Conservation (phyloP, 2,888 invertebrate genomes). For the Melieria picta region DNA sequence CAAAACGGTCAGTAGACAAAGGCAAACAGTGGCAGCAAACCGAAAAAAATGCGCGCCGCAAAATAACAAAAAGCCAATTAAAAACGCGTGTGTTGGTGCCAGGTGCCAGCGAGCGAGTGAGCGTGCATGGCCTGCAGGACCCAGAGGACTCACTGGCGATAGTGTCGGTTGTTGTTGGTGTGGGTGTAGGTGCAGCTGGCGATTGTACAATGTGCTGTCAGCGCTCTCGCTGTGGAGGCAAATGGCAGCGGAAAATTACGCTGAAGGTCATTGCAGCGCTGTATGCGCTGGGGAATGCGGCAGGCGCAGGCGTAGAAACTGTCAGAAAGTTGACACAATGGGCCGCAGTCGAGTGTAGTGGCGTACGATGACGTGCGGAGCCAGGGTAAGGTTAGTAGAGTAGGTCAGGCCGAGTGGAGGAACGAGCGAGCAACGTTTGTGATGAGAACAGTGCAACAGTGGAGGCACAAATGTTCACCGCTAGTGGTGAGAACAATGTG, state of each 20-base stretch:
- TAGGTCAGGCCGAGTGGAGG: constrained; percentile 24
- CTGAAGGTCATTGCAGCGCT: constrained; percentile 42
- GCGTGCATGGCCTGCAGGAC: background rate
- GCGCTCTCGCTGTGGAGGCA: constrained; percentile 7
- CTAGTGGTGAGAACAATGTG: background rate
- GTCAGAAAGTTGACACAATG: background rate
- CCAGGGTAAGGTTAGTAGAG: constrained; percentile 24
- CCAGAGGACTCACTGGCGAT: too few species aligned
- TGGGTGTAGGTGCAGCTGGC: background rate
- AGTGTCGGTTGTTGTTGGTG: too few species aligned
- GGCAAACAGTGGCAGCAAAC: constrained; percentile 43
- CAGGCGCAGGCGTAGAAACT: constrained; percentile 4
- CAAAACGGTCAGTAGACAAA: constrained; percentile 14
- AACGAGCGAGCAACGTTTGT: background rate
- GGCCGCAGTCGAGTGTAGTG: background rate
- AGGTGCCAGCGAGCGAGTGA: constrained; percentile 11
- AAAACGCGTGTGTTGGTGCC: constrained; percentile 1
- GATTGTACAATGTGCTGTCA: background rate
- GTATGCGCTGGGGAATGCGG: constrained; percentile 10
- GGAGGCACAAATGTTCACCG: background rate
- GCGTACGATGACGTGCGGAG: background rate
- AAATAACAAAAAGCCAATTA: constrained; percentile 36
- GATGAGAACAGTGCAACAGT: background rate
- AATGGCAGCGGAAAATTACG: constrained; percentile 29
- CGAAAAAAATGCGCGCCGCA: constrained; percentile 25